phyloP scores from a whole-genome alignment of 2,797 vertebrate species.

The Enteromius treurensis region DNA sequence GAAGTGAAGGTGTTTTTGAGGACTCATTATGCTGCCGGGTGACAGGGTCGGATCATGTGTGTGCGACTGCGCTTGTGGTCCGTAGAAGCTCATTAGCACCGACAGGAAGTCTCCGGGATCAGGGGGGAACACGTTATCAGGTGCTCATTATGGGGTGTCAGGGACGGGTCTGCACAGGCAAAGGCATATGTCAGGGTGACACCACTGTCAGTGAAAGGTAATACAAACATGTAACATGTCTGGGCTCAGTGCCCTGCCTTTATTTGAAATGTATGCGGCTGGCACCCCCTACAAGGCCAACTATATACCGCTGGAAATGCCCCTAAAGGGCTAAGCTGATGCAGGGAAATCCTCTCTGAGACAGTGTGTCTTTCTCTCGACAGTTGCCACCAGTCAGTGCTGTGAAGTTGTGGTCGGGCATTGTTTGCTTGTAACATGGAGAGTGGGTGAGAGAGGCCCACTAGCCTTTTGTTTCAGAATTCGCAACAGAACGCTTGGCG shows the following conservation, averaged over 20 bases:
- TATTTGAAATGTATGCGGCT: slow-evolving; percentile 59
- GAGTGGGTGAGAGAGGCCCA: slow-evolving; percentile 61
- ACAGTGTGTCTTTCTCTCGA: slow-evolving; percentile 33
- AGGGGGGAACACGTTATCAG: slow-evolving; percentile 75
- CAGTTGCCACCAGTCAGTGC: slow-evolving; percentile 25
- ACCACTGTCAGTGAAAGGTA: slow-evolving; percentile 69
- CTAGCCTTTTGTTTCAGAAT: slow-evolving; percentile 69
- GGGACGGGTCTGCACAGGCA: slow-evolving; percentile 65
- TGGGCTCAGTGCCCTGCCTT: slow-evolving; percentile 46
- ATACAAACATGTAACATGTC: slow-evolving; percentile 60
- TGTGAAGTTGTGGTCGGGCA: slow-evolving; percentile 26
- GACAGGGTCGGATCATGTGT: slow-evolving; percentile 72
- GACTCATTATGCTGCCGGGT: slow-evolving; percentile 74
- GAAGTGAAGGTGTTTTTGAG: slow-evolving; percentile 63
- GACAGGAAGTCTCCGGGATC: slow-evolving; percentile 72
- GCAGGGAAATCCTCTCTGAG: slow-evolving; percentile 28
- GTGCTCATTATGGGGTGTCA: slow-evolving; percentile 81
- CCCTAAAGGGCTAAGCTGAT: slow-evolving; percentile 58
- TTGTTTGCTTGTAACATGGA: slow-evolving; percentile 45
- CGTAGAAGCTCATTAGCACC: slow-evolving; percentile 82
- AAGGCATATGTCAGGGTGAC: slow-evolving; percentile 73
- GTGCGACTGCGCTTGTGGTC: slow-evolving; percentile 53
- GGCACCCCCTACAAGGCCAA: slow-evolving; percentile 59
- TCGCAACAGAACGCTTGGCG: slow-evolving; percentile 65
- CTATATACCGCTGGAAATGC: slow-evolving; percentile 63